Conservation (phyloP, 2,797 vertebrate genomes). For the Ceyx erithaca region DNA sequence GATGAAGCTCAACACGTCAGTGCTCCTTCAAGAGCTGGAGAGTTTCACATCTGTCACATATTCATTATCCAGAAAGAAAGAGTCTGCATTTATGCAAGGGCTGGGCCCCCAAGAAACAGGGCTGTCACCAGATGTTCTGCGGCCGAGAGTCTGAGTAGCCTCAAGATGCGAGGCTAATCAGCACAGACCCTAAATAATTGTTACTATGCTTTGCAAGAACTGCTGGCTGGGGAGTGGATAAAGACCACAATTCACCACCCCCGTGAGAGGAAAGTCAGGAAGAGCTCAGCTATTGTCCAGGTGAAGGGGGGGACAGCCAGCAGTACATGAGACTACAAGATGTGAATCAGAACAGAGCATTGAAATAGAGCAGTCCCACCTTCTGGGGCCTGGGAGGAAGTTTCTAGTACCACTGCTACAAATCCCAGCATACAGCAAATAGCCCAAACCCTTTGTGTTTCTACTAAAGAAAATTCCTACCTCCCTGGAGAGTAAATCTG, state of each 20-base stretch:
- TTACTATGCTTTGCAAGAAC: constrained; percentile 5
- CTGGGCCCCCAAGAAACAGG: background rate
- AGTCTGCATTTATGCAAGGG: background rate
- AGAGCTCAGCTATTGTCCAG: background rate
- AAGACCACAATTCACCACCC: background rate
- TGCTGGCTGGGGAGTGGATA: background rate
- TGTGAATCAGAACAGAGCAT: background rate
- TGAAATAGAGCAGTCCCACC: background rate
- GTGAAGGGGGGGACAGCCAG: background rate
- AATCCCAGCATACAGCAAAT: background rate
- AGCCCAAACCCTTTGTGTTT: background rate
- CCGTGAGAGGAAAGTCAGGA: background rate
- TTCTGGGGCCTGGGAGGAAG: background rate
- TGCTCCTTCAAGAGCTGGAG: background rate
- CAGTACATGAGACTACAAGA: background rate
- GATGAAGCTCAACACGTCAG: constrained; percentile 12
- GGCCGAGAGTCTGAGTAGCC: background rate
- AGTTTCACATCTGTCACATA: constrained; percentile 30
- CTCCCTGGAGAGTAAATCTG: too few relatives aligned
- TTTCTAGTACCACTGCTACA: background rate
- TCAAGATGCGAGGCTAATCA: constrained; percentile 30
- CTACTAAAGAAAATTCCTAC: background rate
- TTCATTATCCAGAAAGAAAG: constrained; percentile 13
- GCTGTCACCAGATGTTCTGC: constrained; percentile 25
- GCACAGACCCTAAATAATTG: constrained; percentile 23